Evolutionary conservation across 2,797 vertebrate genomes (phyloP).

Genomic region (Enteromius viviparus): DNA sequence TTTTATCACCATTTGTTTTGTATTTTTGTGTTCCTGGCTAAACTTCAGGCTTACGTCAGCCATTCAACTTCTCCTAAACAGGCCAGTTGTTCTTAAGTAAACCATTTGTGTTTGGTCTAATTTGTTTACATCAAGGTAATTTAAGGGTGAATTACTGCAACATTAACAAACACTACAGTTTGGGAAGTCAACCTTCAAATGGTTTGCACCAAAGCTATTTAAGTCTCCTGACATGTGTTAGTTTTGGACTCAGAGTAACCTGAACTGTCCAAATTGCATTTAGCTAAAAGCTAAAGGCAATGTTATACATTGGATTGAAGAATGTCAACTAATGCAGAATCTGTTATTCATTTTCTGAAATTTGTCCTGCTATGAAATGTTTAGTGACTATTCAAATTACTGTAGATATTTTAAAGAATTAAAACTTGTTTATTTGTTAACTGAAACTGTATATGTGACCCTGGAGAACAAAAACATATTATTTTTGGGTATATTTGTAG

Average conservation of each 20-base stretch:
- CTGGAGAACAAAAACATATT: not conserved
- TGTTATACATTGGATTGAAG: constrained; percentile 4
- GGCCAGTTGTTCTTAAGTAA: not conserved
- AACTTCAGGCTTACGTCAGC: not conserved
- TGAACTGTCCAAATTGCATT: not conserved
- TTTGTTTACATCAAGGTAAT: not conserved
- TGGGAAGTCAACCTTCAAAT: not conserved
- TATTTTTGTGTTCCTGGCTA: not conserved
- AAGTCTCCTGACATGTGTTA: not conserved
- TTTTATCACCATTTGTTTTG: not conserved
- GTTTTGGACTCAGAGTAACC: not conserved
- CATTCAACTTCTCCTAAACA: not conserved
- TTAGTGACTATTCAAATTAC: not conserved
- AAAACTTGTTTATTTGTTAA: not conserved
- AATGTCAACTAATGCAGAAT: not conserved
- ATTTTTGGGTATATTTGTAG: not conserved
- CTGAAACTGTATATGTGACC: not conserved
- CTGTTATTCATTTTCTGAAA: constrained; percentile 1
- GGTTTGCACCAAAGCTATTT: not conserved
- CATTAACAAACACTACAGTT: not conserved
- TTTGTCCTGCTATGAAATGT: not conserved
- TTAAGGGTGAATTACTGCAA: not conserved
- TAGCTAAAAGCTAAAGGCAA: not conserved
- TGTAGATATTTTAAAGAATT: constrained; percentile 2
- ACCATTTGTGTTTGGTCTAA: not conserved